phyloP scores from a whole-genome alignment of 1,140 invertebrate species.

The Ditylenchus dipsaci region DNA sequence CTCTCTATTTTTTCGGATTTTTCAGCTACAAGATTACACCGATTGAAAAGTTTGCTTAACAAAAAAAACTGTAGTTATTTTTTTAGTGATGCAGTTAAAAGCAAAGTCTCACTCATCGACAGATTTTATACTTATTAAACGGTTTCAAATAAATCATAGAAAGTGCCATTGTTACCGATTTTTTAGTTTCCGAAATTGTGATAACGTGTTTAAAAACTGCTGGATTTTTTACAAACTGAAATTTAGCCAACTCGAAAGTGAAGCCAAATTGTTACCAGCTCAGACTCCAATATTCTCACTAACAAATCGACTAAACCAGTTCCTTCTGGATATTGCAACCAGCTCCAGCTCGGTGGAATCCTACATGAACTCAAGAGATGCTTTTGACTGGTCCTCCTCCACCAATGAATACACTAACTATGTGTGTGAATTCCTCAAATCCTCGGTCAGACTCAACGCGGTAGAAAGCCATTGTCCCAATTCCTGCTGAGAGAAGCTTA shows the following conservation, averaged over 20 bases:
- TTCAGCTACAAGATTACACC: no score
- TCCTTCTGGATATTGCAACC: conserved; percentile 17
- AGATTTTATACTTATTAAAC: no score
- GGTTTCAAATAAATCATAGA: no score
- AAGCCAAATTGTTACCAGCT: conserved; percentile 16
- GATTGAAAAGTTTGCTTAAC: no score
- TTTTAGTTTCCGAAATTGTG: no score
- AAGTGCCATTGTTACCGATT: no score
- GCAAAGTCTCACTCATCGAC: no score
- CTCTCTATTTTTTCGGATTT: no score
- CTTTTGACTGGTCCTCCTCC: conserved; percentile 24
- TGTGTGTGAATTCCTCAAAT: conserved; percentile 26
- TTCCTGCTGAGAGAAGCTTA: background rate
- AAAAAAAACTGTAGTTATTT: no score
- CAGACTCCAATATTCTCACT: conserved; percentile 13
- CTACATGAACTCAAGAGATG: conserved; percentile 14
- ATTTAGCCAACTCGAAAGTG: conserved; percentile 26
- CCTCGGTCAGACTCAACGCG: background rate
- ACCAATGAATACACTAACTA: conserved; percentile 21
- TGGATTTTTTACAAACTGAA: background rate
- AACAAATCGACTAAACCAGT: conserved; percentile 20
- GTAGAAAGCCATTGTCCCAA: background rate
- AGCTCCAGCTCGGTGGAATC: conserved; percentile 1
- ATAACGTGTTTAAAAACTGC: no score
- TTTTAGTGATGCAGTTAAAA: no score